Base-by-base conservation (phyloP, 2,113 vertebrate species). In the Spermophilus dauricus region DNA sequence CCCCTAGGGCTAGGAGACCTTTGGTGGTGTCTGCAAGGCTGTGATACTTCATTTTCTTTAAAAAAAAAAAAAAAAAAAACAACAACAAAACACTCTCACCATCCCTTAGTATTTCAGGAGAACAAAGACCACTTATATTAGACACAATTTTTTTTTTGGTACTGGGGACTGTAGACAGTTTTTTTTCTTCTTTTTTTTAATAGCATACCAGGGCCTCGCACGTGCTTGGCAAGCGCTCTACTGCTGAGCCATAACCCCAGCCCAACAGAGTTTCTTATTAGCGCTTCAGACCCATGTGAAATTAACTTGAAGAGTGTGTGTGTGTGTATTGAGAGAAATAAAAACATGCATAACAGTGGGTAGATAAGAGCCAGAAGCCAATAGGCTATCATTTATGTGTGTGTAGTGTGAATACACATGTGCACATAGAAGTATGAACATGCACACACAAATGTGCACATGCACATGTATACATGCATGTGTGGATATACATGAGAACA, bases 21-120 rank as follows among this genome's bases (percentile, higher is more conserved):
- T 94, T 96, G 34, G 20, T 78, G 30, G 42, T 93, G 8, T 61
- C 82, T 76, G 32, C 3, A 97, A 93, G 88, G 16, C 34, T 84
- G 58, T 81, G 42, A 69, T 16, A 8, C 37, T 85, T 96, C 69
- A 28, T n/a, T 88, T 95, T 84, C 45, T 84, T 90, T 0, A 45
- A 45, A 45, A 45, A 8, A 45, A 45, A 7, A 76, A 86, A 86
- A 94, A 96, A 20, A 0, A 10, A 91, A 86, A 94, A 96, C 37
- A 37, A 20, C 0, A 10, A 91, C 37, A 20, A 1, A 10, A 91
- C 10, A 91, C 72, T n/a, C 26, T 72, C 56, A 86, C 93, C 80
- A 80, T 26, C 26, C 11, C 18, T 81, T 94, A 20, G 84, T 83
- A 91, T 86, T 84, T 95, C 24, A 93, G 24, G 80, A 48, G 53